Percentiles rank a stretch among this genome's conserved stretches.
Evolutionary conservation across 2,888 invertebrate genomes (phyloP).

Genomic region (Pollenia amentaria): DNA sequence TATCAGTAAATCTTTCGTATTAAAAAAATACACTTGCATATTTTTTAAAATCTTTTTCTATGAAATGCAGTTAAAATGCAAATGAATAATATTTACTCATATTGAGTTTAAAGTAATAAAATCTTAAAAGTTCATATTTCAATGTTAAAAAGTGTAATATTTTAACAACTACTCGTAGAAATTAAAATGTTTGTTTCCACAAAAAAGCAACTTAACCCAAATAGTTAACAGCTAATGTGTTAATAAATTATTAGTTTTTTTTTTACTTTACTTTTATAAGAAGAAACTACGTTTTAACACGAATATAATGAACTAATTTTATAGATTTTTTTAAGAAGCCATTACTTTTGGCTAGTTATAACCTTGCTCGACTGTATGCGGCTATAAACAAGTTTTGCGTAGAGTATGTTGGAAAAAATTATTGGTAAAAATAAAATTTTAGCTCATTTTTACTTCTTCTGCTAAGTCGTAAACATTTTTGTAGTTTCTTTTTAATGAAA

Average conservation of each 20-base stretch:
- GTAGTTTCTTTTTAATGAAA: conserved; percentile 8
- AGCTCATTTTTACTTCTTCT: not conserved
- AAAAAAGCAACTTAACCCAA: not conserved
- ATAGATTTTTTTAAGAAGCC: too few species aligned
- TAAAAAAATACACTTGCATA: not conserved
- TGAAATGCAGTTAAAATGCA: conserved; percentile 9
- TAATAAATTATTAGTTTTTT: too few species aligned
- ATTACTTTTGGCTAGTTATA: too few species aligned
- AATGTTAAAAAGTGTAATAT: not conserved
- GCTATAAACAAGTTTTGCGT: not conserved
- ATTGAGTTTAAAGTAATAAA: conserved; percentile 12
- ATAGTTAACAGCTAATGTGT: too few species aligned
- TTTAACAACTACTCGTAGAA: not conserved
- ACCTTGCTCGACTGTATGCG: too few species aligned
- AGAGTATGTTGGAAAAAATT: not conserved
- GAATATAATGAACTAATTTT: too few species aligned
- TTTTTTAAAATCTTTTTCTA: not conserved
- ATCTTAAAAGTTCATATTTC: conserved; percentile 1
- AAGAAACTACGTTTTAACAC: too few species aligned
- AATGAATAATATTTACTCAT: not conserved
- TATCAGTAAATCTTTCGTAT: too few species aligned
- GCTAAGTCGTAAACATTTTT: conserved; percentile 8
- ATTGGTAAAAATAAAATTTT: not conserved
- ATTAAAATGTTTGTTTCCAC: not conserved
- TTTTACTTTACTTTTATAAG: too few species aligned